A percentile compares a stretch with the other conserved stretches of the same genome.
phyloP scores from a whole-genome alignment of 2,888 invertebrate genomes.

The Gastrophysa polygoni region DNA sequence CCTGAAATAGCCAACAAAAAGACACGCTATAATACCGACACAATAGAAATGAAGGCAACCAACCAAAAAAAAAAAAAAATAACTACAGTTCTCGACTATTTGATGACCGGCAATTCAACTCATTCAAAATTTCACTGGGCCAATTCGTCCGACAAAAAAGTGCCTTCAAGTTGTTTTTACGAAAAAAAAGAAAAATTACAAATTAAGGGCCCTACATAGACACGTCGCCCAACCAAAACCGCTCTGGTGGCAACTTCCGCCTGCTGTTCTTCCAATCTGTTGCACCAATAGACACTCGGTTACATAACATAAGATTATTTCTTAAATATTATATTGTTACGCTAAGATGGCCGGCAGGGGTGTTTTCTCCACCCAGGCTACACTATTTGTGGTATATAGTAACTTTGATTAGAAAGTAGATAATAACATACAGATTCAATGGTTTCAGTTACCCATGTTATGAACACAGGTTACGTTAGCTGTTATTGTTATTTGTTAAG shows the following conservation, averaged over 20 bases:
- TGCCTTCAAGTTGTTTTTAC: slow-evolving; percentile 94
- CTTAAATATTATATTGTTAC: slow-evolving; percentile 62
- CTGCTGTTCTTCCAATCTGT: slow-evolving; percentile 51
- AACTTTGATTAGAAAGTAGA: slow-evolving; percentile 60
- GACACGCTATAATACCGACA: slow-evolving; percentile 73
- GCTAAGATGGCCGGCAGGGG: slow-evolving; percentile 57
- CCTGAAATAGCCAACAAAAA: slow-evolving; percentile 71
- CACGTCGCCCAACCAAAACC: slow-evolving; percentile 72
- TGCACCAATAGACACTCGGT: slow-evolving; percentile 61
- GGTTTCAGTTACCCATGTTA: slow-evolving; percentile 60
- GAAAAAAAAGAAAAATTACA: slow-evolving; percentile 76
- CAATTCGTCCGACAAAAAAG: slow-evolving; percentile 94
- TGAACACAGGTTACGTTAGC: slow-evolving; percentile 57
- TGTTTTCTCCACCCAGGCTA: slow-evolving; percentile 48
- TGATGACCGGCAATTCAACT: slow-evolving; percentile 60
- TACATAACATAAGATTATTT: slow-evolving; percentile 60
- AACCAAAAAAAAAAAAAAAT: slow-evolving; percentile 53
- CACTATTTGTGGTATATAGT: slow-evolving; percentile 62
- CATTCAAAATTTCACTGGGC: slow-evolving; percentile 81
- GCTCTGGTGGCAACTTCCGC: slow-evolving; percentile 54
- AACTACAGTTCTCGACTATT: slow-evolving; percentile 57
- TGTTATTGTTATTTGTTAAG: slow-evolving; percentile 60
- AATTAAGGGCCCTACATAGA: slow-evolving; percentile 88
- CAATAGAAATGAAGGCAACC: slow-evolving; percentile 84
- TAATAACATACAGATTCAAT: slow-evolving; percentile 60